phyloP scores from a whole-genome alignment of 2,797 vertebrate species.

The Liasis olivaceus region DNA sequence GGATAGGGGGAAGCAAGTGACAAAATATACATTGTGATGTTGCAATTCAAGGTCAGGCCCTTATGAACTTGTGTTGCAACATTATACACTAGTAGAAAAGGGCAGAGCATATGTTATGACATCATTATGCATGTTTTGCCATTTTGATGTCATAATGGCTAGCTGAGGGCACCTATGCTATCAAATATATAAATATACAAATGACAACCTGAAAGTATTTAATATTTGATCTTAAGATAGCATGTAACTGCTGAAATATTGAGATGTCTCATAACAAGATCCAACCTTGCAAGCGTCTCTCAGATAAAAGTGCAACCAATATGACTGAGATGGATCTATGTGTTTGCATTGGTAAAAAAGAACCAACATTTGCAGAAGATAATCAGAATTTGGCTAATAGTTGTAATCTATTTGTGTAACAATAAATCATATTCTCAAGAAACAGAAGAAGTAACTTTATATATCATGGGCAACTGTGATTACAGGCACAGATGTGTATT shows the following conservation, averaged over 20 bases:
- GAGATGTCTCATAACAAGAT: not conserved
- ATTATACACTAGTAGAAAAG: not conserved
- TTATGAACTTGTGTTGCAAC: not conserved
- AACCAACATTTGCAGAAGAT: slow-evolving; percentile 17
- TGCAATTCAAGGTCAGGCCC: not conserved
- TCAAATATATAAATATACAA: not conserved
- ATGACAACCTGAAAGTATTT: not conserved
- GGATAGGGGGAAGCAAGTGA: not conserved
- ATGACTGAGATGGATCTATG: slow-evolving; percentile 24
- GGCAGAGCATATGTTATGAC: not conserved
- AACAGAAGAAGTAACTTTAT: slow-evolving; percentile 48
- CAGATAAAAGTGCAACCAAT: not conserved
- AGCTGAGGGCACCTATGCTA: not conserved
- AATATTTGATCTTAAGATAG: not conserved
- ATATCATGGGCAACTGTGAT: slow-evolving; percentile 46
- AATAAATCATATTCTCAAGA: slow-evolving; percentile 60
- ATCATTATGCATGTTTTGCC: not conserved
- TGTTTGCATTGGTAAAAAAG: slow-evolving; percentile 26
- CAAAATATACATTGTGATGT: not conserved
- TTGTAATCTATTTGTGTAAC: slow-evolving; percentile 33
- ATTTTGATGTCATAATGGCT: not conserved
- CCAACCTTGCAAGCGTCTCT: accelerated
- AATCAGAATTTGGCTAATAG: slow-evolving; percentile 48
- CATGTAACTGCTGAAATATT: not conserved
- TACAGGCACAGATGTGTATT: slow-evolving; percentile 37